Conservation (phyloP, 2,797 vertebrate species). For the Lophotriccus pileatus region DNA sequence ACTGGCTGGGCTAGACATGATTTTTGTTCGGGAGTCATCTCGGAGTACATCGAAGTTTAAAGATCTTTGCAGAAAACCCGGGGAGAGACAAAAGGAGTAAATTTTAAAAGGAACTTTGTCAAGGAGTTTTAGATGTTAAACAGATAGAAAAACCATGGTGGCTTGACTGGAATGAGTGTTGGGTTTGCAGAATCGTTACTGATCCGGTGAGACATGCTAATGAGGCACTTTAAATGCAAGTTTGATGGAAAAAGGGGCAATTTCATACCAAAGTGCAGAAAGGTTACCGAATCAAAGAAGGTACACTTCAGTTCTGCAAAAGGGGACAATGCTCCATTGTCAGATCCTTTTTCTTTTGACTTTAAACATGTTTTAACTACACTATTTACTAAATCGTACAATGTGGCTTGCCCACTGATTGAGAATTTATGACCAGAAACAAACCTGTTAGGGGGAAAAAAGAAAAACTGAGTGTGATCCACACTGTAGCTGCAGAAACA, state of each 20-base stretch:
- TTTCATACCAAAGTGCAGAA: conserved; percentile 71
- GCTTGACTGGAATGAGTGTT: conserved; percentile 22
- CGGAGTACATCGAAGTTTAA: conserved; percentile 76
- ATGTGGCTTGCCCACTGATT: conserved; percentile 44
- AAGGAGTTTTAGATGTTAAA: conserved; percentile 73
- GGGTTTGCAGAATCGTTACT: conserved; percentile 26
- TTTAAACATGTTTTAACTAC: conserved; percentile 69
- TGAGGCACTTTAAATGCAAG: conserved; percentile 73
- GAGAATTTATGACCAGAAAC: conserved; percentile 76
- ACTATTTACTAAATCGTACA: conserved; percentile 64
- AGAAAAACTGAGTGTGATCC: conserved; percentile 40
- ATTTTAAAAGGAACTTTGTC: conserved; percentile 77
- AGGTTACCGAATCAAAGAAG: conserved; percentile 75
- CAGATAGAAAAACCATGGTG: conserved; percentile 65
- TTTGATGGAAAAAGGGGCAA: conserved; percentile 71
- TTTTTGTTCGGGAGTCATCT: conserved; percentile 78
- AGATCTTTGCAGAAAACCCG: conserved; percentile 73
- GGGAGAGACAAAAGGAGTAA: conserved; percentile 74
- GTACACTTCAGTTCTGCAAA: conserved; percentile 62
- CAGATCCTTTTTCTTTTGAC: conserved; percentile 56
- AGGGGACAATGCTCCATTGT: conserved; percentile 72
- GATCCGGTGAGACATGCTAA: conserved; percentile 69
- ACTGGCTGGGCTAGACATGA: conserved; percentile 77
- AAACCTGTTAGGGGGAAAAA: conserved; percentile 60
- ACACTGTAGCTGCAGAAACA: conserved; percentile 27